Evolutionary conservation across 2,797 vertebrate species (phyloP).

Genomic region (Lycodopsis pacificus): DNA sequence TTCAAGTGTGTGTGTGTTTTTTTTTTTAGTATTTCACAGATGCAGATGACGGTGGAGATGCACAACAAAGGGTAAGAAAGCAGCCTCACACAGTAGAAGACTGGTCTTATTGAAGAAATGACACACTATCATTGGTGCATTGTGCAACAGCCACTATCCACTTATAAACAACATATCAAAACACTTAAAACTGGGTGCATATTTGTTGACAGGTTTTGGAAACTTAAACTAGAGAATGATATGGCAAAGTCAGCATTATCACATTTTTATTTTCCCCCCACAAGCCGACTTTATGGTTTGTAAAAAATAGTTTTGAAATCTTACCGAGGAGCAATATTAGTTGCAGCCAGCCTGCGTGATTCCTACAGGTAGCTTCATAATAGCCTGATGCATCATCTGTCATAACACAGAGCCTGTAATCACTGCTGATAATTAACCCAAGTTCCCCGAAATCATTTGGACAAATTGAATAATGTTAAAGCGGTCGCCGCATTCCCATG

Average conservation of each 20-base stretch:
- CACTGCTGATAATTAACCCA: conserved; percentile 25
- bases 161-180: conserved; percentile 10
- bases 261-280: neutral
- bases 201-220: neutral
- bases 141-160: conserved; percentile 13
- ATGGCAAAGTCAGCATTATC: neutral
- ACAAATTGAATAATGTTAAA: conserved; percentile 13
- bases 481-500: conserved; percentile 13
- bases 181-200: neutral
- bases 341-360: conserved; percentile 8
- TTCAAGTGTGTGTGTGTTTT: conserved; percentile 42
- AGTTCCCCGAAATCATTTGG: conserved; percentile 14
- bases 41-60: conserved; percentile 31
- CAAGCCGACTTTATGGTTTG: neutral
- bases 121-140: conserved; percentile 13
- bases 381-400: conserved; percentile 23
- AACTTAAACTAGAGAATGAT: neutral
- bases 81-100: conserved; percentile 5
- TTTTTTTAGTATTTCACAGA: conserved; percentile 65
- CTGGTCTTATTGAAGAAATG: neutral
- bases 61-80: conserved; percentile 25
- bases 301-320: neutral
- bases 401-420: conserved; percentile 30
- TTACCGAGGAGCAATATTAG: neutral
- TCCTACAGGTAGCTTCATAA: conserved; percentile 43